These are phyloP conservation scores for Drosophila greeni DNA, from an alignment of 2,888 invertebrate genomes.

Conservation along the genomic window DNA sequence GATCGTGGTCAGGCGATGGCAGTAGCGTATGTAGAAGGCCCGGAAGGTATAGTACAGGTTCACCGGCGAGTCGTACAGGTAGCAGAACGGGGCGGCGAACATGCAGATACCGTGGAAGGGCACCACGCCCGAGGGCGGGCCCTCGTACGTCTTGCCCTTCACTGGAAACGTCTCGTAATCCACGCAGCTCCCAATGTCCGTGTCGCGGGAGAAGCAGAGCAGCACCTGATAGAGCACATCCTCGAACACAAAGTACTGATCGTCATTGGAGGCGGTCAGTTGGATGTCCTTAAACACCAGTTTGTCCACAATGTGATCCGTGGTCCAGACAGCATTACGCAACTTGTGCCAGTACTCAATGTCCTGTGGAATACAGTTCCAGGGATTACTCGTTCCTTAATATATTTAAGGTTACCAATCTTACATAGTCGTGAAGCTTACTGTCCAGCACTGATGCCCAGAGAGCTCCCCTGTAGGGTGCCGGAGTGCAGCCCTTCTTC, in stretches of 20 bases:
- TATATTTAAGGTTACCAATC: neutral
- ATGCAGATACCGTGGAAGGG: slow-evolving; percentile 98
- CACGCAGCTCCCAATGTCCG: slow-evolving; percentile 86
- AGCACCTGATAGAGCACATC: slow-evolving; percentile 96
- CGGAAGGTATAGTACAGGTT: slow-evolving; percentile 93
- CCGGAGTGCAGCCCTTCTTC: slow-evolving; percentile 81
- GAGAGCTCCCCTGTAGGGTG: slow-evolving; percentile 86
- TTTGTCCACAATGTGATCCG: slow-evolving; percentile 95
- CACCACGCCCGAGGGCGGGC: slow-evolving; percentile 95
- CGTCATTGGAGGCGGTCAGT: slow-evolving; percentile 96
- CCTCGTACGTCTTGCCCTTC: slow-evolving; percentile 78
- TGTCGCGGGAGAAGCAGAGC: slow-evolving; percentile 94
- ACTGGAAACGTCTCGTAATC: slow-evolving; percentile 79
- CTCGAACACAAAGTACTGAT: slow-evolving; percentile 98
- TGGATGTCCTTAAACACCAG: slow-evolving; percentile 97
- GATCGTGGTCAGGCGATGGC: slow-evolving; percentile 94
- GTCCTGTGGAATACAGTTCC: slow-evolving; percentile 80
- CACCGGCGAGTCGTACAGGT: slow-evolving; percentile 92
- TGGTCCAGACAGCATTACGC: slow-evolving; percentile 89
- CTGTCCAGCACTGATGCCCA: slow-evolving; percentile 94
- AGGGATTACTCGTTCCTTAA: neutral
- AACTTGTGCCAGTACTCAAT: slow-evolving; percentile 87
- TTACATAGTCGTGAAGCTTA: slow-evolving; percentile 84
- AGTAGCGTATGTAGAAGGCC: slow-evolving; percentile 93
- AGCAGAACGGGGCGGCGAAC: slow-evolving; percentile 98